Evolutionary conservation across 2,888 invertebrate genomes (phyloP).

Genomic region (Deroplatys truncata): DNA sequence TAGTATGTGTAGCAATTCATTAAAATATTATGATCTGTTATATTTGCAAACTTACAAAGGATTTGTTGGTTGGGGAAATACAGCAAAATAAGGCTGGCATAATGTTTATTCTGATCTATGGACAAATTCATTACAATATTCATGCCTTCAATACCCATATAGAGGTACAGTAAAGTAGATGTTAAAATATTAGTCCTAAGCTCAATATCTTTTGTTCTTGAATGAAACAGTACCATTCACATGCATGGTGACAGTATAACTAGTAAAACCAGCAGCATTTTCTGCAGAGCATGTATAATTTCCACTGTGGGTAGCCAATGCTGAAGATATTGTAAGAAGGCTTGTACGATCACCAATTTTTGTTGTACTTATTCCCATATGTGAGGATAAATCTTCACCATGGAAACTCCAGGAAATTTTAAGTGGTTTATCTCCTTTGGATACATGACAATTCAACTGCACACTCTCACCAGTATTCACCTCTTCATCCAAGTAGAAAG

Average conservation of each 20-base stretch:
- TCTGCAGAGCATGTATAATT: slow-evolving; percentile 44
- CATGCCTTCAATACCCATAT: neutral
- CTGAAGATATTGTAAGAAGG: slow-evolving; percentile 40
- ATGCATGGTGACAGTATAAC: slow-evolving; percentile 39
- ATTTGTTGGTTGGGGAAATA: too few relatives aligned
- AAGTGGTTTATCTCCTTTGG: slow-evolving; percentile 39
- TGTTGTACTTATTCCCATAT: slow-evolving; percentile 41
- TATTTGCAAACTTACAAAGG: too few relatives aligned
- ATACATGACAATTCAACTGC: slow-evolving; percentile 39
- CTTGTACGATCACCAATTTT: slow-evolving; percentile 46
- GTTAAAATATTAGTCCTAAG: neutral
- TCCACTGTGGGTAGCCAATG: slow-evolving; percentile 47
- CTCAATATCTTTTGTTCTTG: neutral
- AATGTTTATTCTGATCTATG: neutral
- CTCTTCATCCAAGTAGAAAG: slow-evolving; percentile 38
- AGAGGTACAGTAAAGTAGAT: neutral
- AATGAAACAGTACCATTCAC: slow-evolving; percentile 38
- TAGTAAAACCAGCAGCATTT: slow-evolving; percentile 42
- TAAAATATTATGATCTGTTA: too few relatives aligned
- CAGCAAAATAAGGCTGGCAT: too few relatives aligned
- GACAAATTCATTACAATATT: neutral
- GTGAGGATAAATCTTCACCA: slow-evolving; percentile 37
- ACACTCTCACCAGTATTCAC: slow-evolving; percentile 38
- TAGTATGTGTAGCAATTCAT: too few relatives aligned
- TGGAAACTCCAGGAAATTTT: slow-evolving; percentile 36